Evolutionary conservation across 2,888 invertebrate genomes (phyloP).

Genomic region (Pseudococcus viburni): DNA sequence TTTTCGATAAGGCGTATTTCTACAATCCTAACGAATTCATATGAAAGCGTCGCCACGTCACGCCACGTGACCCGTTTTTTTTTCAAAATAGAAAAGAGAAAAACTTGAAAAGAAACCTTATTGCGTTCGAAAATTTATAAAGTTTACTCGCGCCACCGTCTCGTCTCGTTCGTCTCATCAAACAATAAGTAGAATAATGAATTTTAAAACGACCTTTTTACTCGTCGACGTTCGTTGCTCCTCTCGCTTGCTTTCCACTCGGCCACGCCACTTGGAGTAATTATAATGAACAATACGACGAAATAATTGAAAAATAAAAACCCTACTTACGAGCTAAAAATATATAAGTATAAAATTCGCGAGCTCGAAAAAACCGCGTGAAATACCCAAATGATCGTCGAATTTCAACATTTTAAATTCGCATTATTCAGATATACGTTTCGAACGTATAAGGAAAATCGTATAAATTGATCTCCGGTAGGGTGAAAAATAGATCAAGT

Average conservation of each 20-base stretch:
- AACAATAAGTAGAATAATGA: constrained; percentile 31
- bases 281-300: not conserved
- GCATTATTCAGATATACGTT: not conserved
- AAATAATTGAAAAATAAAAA: not conserved
- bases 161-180: not conserved
- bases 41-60: constrained; percentile 11
- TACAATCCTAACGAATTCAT: not conserved
- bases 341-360: not conserved
- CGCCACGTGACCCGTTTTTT: not conserved
- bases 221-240: not conserved
- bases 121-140: constrained; percentile 1
- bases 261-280: not conserved
- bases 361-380: not conserved
- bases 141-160: not conserved
- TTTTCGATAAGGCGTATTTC: not conserved
- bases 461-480: not conserved
- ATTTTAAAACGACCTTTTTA: constrained; percentile 8
- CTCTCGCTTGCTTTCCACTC: not conserved
- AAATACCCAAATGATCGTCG: constrained; percentile 6
- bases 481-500: not conserved
- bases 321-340: not conserved
- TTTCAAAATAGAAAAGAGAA: not conserved
- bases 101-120: not conserved
- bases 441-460: not conserved
- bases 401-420: not conserved